Percentiles rank a stretch among this genome's conserved stretches.
phyloP scores from a whole-genome alignment of 2,113 vertebrate species.

The Malurus cyaneus region DNA sequence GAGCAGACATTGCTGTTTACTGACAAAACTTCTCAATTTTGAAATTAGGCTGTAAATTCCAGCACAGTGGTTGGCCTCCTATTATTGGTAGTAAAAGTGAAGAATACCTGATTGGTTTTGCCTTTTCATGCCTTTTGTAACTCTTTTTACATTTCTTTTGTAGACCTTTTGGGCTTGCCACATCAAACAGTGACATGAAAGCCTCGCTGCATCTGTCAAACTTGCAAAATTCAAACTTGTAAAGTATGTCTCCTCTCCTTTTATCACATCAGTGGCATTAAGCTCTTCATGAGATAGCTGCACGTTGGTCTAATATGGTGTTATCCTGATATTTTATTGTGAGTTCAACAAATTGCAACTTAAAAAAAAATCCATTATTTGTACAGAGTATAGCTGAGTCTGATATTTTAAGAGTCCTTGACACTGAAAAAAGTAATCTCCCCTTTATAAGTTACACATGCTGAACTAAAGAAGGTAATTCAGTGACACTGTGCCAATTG shows the following conservation, averaged over 20 bases:
- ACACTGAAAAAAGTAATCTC: neutral
- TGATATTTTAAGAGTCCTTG: neutral
- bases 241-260: slow-evolving; percentile 40
- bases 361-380: neutral
- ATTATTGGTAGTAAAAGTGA: neutral
- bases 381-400: neutral
- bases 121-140: neutral
- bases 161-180: neutral
- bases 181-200: slow-evolving; percentile 10
- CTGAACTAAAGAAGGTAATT: neutral
- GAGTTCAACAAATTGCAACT: neutral
- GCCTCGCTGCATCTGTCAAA: neutral
- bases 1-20: neutral
- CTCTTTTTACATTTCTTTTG: neutral
- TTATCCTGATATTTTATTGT: neutral
- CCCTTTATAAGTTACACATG: neutral
- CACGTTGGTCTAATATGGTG: neutral
- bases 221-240: neutral
- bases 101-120: neutral
- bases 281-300: neutral
- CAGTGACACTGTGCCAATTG: neutral
- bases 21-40: neutral
- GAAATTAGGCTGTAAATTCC: neutral
- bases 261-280: neutral
- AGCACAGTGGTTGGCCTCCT: neutral